Percentiles rank a stretch among this genome's conserved stretches.
Evolutionary conservation across 2,888 invertebrate species (phyloP).

Genomic region (Epiblema foenella): DNA sequence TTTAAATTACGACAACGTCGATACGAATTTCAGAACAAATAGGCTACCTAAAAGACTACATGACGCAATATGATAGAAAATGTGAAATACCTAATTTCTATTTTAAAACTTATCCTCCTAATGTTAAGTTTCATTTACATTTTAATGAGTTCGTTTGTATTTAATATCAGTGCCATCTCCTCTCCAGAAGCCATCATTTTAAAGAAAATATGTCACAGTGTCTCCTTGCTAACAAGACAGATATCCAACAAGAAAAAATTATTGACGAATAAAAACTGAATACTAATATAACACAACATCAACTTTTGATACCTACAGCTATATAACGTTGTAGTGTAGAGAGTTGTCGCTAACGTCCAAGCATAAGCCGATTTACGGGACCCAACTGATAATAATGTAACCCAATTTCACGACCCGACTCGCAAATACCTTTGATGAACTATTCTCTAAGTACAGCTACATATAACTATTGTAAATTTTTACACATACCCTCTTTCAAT

Average conservation of each 20-base stretch:
- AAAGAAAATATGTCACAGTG: too few relatives aligned
- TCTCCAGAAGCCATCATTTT: too few relatives aligned
- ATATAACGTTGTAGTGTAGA: not conserved
- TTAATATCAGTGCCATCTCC: too few relatives aligned
- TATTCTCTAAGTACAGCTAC: not conserved
- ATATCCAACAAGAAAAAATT: too few relatives aligned
- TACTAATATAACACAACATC: not conserved
- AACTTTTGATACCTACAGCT: not conserved
- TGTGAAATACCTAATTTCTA: not conserved
- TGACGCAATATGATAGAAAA: not conserved
- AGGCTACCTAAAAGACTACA: not conserved
- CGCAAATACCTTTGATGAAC: conserved; percentile 26
- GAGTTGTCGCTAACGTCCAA: not conserved
- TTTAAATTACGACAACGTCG: not conserved
- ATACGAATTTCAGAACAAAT: not conserved
- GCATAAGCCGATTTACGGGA: conserved; percentile 22
- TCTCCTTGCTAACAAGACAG: too few relatives aligned
- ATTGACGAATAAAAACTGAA: not conserved
- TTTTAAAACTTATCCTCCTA: not conserved
- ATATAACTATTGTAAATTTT: not conserved
- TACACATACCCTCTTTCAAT: not conserved
- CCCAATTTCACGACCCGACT: conserved; percentile 29
- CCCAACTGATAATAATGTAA: conserved; percentile 31
- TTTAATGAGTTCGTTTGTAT: too few relatives aligned
- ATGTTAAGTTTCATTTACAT: too few relatives aligned